Evolutionary conservation across 2,797 vertebrate species (phyloP).

Genomic region (Microctenopoma stevenorrisi): DNA sequence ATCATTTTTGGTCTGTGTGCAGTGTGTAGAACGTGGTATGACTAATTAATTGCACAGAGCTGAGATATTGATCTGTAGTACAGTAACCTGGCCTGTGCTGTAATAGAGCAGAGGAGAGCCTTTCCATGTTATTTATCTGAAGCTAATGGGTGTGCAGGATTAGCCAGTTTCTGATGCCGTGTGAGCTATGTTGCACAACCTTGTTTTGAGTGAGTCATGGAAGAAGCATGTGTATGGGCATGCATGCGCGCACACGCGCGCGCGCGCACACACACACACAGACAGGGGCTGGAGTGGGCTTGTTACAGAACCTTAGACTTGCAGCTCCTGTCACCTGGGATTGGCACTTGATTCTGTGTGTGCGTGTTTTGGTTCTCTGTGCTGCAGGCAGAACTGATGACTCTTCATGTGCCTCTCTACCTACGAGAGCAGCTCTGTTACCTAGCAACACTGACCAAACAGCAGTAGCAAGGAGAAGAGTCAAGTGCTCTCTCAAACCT

Average conservation of each 20-base stretch:
- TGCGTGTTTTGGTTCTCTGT: slow-evolving; percentile 47
- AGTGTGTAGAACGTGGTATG: slow-evolving; percentile 23
- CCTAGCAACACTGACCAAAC: slow-evolving; percentile 85
- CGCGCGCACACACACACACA: slow-evolving; percentile 22
- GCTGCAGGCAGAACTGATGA: slow-evolving; percentile 82
- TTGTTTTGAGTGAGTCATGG: slow-evolving; percentile 70
- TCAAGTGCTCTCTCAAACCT: slow-evolving; percentile 81
- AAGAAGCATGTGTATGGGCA: slow-evolving; percentile 37
- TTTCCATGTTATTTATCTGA: slow-evolving; percentile 25
- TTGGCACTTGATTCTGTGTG: slow-evolving; percentile 57
- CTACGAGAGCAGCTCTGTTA: slow-evolving; percentile 83
- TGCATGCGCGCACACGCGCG: slow-evolving; percentile 8
- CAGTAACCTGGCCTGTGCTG: slow-evolving; percentile 1
- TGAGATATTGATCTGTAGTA: slow-evolving; percentile 33
- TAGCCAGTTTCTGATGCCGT: slow-evolving; percentile 58
- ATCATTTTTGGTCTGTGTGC: slow-evolving; percentile 42
- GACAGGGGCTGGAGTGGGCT: slow-evolving; percentile 54
- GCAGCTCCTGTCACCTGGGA: slow-evolving; percentile 77
- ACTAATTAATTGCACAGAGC: slow-evolving; percentile 19
- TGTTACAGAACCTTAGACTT: slow-evolving; percentile 68
- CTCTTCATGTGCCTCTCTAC: slow-evolving; percentile 83
- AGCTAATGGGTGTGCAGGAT: slow-evolving; percentile 31
- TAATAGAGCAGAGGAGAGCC: slow-evolving; percentile 9
- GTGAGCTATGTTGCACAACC: slow-evolving; percentile 53
- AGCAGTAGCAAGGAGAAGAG: slow-evolving; percentile 80